phyloP scores from a whole-genome alignment of 1,140 invertebrate genomes.

The Penaeus chinensis region DNA sequence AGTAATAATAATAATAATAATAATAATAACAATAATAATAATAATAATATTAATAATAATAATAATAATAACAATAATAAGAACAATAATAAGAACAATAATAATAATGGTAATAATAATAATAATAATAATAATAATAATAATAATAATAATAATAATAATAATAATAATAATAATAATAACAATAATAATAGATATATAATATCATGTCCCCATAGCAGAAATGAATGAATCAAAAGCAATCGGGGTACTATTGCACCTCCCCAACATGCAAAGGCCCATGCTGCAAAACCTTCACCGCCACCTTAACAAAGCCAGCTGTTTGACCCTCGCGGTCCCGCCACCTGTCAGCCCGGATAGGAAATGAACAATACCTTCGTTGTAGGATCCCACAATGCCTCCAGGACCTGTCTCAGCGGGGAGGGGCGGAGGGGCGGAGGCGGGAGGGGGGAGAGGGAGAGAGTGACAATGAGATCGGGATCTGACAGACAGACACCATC shows the following conservation, averaged over 20 bases:
- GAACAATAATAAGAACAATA: not conserved
- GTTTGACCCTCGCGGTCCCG: no score
- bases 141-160: not conserved
- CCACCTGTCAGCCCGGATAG: constrained; percentile 21
- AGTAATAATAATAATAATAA: constrained; percentile 26
- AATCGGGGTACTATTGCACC: no score
- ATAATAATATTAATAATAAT: constrained; percentile 11
- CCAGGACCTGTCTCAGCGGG: constrained; percentile 51
- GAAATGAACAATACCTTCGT: constrained; percentile 56
- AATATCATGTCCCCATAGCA: no score
- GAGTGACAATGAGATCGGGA: not conserved
- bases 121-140: constrained; percentile 12
- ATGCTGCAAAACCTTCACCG: no score
- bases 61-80: constrained; percentile 35
- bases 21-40: constrained; percentile 1
- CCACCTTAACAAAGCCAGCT: not conserved
- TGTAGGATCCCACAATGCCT: constrained; percentile 64
- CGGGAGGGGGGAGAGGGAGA: not conserved
- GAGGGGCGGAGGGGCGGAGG: constrained; percentile 23
- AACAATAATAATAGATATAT: not conserved
- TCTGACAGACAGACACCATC: not conserved
- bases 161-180: no score
- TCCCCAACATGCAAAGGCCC: no score
- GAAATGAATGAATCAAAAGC: no score
- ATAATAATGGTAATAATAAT: constrained; percentile 16